Percentiles rank a stretch among this genome's conserved stretches.
phyloP scores from a whole-genome alignment of 1,140 invertebrate genomes.

The Phthorimaea operculella region DNA sequence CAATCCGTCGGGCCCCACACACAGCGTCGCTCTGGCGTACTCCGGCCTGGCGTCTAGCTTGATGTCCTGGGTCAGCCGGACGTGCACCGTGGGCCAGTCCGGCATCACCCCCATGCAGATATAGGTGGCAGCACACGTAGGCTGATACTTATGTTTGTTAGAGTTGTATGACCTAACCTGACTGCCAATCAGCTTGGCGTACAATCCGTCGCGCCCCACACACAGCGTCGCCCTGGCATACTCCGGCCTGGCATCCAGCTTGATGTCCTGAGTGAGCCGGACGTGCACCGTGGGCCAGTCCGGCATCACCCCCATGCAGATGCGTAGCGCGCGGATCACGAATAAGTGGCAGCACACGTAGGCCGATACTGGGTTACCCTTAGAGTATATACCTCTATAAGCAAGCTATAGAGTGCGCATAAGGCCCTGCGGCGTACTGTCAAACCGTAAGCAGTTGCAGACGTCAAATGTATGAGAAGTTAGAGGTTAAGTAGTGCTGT shows the following conservation, averaged over 20 bases:
- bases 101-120: constrained; percentile 32
- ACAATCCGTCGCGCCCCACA: constrained; percentile 64
- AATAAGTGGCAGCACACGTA: constrained; percentile 83
- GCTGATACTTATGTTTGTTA: too few species aligned
- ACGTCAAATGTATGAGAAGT: too few species aligned
- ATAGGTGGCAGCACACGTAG: constrained; percentile 82
- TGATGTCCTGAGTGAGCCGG: constrained; percentile 57
- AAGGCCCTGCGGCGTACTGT: too few species aligned
- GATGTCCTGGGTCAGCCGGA: constrained; percentile 58
- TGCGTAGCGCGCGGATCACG: too few species aligned
- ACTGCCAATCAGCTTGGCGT: constrained; percentile 67
- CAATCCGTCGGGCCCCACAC: constrained; percentile 60
- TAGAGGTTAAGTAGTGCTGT: too few species aligned
- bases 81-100: constrained; percentile 31
- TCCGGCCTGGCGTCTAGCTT: constrained; percentile 83
- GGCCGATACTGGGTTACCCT: constrained; percentile 98
- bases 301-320: constrained; percentile 31
- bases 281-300: constrained; percentile 34
- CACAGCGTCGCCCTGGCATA: constrained; percentile 76
- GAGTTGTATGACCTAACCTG: constrained; percentile 26
- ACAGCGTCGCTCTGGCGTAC: constrained; percentile 76
- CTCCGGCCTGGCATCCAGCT: constrained; percentile 84
- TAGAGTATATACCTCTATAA: too few species aligned
- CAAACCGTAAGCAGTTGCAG: too few species aligned
- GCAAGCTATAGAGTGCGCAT: too few species aligned